Percentiles rank a stretch among this genome's conserved stretches.
Conservation (phyloP, 2,113 vertebrate species). For the Cyrtonyx montezumae region DNA sequence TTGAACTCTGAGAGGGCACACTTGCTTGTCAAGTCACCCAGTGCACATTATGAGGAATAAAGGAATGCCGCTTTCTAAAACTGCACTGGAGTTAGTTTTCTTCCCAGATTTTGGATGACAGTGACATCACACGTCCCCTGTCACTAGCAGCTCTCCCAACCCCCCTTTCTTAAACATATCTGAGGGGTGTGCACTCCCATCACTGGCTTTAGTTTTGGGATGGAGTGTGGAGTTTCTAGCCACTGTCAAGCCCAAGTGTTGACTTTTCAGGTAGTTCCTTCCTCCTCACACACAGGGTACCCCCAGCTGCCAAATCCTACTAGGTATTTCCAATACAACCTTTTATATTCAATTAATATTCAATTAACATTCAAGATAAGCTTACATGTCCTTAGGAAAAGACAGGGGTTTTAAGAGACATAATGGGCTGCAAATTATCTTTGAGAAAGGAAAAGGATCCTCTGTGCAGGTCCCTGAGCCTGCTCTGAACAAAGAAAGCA, state of each 20-base stretch:
- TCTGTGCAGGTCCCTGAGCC: accelerated
- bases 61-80: no score
- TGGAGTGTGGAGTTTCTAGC: not conserved
- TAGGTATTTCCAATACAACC: not conserved
- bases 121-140: not conserved
- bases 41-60: no score
- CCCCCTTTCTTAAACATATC: not conserved
- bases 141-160: not conserved
- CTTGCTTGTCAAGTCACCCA: no score
- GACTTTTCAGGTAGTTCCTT: not conserved
- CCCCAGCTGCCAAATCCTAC: no score
- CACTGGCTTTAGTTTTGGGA: not conserved
- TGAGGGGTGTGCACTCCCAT: accelerated
- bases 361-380: not conserved
- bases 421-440: not conserved
- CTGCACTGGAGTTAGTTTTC: no score
- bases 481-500: not conserved
- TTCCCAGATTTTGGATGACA: no score
- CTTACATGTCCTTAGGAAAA: not conserved
- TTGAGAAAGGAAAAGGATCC: not conserved
- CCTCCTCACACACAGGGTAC: not conserved
- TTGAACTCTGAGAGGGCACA: no score
- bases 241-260: not conserved
- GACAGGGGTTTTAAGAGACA: not conserved
- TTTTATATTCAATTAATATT: not conserved